These are phyloP conservation scores for Tapirus terrestris DNA, from an alignment of 2,113 vertebrate species.

Conservation along the genomic window DNA sequence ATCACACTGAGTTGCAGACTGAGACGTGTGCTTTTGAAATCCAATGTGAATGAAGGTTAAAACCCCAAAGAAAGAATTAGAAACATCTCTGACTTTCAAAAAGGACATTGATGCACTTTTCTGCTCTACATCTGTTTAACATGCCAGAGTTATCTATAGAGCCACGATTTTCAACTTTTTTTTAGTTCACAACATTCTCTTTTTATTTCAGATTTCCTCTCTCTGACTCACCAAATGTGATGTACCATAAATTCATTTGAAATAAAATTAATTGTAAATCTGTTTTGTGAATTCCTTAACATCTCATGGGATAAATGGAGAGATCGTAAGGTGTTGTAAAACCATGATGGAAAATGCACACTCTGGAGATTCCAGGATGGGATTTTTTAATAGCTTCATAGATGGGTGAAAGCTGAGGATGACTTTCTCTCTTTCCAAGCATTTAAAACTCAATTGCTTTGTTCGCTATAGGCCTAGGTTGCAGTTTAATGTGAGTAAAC, in stretches of 20 bases:
- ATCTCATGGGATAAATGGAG: background rate
- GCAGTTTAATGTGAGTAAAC: background rate
- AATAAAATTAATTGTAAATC: constrained; percentile 43
- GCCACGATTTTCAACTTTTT: background rate
- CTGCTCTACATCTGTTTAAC: background rate
- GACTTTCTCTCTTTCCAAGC: background rate
- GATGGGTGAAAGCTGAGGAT: background rate
- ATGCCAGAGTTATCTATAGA: background rate
- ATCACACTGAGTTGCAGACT: background rate
- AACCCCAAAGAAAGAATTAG: background rate
- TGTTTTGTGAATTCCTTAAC: background rate
- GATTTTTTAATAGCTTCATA: background rate
- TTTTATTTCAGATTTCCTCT: constrained; percentile 29
- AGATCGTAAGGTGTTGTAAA: background rate
- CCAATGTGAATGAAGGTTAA: background rate
- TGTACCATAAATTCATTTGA: background rate
- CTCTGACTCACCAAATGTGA: constrained; percentile 43
- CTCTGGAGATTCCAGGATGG: background rate
- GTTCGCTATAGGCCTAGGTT: background rate
- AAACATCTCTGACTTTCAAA: background rate
- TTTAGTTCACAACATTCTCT: constrained; percentile 14
- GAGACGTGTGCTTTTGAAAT: background rate
- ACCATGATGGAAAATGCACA: background rate
- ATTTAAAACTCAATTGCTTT: background rate
- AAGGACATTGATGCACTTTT: background rate